These are phyloP conservation scores for Orgyia antiqua DNA, from an alignment of 2,888 invertebrate genomes.

Conservation along the genomic window DNA sequence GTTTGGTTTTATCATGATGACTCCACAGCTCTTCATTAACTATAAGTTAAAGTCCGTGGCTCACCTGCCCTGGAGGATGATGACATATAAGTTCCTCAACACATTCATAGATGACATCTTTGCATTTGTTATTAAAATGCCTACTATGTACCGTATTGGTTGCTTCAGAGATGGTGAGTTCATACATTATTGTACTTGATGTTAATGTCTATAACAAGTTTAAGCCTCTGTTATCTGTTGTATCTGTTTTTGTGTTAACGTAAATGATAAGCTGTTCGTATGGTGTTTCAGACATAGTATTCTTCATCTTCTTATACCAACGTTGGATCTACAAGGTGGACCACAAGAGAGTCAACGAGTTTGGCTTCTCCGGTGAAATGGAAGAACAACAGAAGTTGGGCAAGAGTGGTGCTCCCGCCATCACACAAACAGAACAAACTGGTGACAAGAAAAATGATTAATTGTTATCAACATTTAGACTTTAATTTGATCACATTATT, in stretches of 20 bases:
- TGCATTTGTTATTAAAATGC: constrained; percentile 99
- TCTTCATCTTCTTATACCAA: constrained; percentile 99
- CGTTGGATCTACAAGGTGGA: constrained; percentile 99
- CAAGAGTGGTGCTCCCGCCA: constrained; percentile 50
- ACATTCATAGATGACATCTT: constrained; percentile 99
- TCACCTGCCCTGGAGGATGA: constrained; percentile 99
- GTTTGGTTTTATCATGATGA: constrained; percentile 99
- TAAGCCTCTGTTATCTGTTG: no score
- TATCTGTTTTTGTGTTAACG: no score
- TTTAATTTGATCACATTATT: constrained; percentile 9
- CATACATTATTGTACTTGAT: neutral
- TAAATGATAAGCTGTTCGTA: no score
- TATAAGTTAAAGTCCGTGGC: constrained; percentile 99
- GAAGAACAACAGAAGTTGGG: constrained; percentile 74
- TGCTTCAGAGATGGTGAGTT: constrained; percentile 95
- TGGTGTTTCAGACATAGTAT: constrained; percentile 94
- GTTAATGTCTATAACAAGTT: no score
- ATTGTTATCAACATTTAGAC: constrained; percentile 11
- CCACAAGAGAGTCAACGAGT: constrained; percentile 96
- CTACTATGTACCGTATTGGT: constrained; percentile 97
- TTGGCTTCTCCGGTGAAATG: constrained; percentile 98
- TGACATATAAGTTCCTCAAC: constrained; percentile 99
- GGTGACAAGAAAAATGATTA: constrained; percentile 68
- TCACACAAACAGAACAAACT: constrained; percentile 44
- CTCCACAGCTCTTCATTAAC: constrained; percentile 99